phyloP scores from a whole-genome alignment of 2,888 invertebrate genomes.

The Disparrhopalites patrizii region DNA sequence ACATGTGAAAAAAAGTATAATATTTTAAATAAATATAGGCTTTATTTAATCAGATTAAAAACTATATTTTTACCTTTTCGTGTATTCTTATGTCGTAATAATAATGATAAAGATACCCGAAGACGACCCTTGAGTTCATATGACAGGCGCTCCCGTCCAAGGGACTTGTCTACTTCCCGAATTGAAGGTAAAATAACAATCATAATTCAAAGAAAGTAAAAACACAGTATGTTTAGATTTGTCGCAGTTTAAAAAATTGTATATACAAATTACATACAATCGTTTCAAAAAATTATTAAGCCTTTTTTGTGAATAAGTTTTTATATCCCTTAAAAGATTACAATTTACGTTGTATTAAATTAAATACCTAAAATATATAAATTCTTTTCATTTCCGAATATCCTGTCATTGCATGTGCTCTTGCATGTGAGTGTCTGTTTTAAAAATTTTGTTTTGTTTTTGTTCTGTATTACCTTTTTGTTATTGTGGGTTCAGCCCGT shows the following conservation, averaged over 20 bases:
- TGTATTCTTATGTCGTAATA: constrained; percentile 31
- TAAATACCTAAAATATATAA: too few species aligned
- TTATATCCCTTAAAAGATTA: too few species aligned
- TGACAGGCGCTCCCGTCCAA: constrained; percentile 44
- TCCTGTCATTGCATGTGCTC: too few species aligned
- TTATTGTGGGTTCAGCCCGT: constrained; percentile 47
- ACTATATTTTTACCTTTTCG: too few species aligned
- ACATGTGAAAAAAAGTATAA: too few species aligned
- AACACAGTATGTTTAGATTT: background rate
- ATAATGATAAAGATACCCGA: constrained; percentile 43
- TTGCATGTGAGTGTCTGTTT: constrained; percentile 1
- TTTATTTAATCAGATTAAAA: too few species aligned
- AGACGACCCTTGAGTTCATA: constrained; percentile 41
- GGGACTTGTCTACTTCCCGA: constrained; percentile 46
- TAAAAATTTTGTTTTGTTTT: background rate
- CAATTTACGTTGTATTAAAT: too few species aligned
- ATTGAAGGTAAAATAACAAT: constrained; percentile 47
- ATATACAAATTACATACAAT: background rate
- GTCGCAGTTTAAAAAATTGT: background rate
- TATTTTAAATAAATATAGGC: too few species aligned
- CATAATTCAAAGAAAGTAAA: background rate
- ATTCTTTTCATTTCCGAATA: too few species aligned
- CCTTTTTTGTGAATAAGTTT: too few species aligned
- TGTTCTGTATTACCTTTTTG: constrained; percentile 19
- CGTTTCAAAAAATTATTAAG: too few species aligned